Conservation (phyloP, 2,113 vertebrate species). For the Cervus canadensis region DNA sequence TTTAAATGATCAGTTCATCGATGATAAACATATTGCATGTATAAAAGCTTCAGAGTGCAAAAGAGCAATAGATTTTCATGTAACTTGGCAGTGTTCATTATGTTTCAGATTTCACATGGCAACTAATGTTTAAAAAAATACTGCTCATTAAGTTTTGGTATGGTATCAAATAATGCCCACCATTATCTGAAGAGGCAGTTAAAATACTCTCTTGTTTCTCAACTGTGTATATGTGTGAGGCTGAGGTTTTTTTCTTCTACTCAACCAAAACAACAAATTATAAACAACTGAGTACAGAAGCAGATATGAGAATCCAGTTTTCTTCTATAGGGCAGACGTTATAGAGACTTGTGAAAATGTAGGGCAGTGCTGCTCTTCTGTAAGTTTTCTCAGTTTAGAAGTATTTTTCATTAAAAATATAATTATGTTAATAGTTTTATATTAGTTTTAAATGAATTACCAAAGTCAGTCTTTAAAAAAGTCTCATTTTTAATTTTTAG, state of each 20-base stretch:
- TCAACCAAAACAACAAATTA: neutral
- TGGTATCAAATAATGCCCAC: neutral
- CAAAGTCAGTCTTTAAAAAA: neutral
- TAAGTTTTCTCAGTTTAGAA: neutral
- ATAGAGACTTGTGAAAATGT: neutral
- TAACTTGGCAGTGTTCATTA: neutral
- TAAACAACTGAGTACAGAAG: neutral
- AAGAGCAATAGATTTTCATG: neutral
- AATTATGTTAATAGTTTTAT: neutral
- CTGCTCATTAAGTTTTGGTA: neutral
- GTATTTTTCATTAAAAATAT: slow-evolving; percentile 7
- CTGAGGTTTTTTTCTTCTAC: neutral
- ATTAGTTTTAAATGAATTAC: neutral
- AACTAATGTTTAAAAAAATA: neutral
- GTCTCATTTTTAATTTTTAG: neutral
- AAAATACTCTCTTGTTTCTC: neutral
- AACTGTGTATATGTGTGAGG: neutral
- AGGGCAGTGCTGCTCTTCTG: neutral
- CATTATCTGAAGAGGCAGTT: neutral
- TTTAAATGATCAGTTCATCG: neutral
- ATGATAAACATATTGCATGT: neutral
- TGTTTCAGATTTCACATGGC: neutral
- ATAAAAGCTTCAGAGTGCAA: neutral
- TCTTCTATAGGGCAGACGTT: neutral
- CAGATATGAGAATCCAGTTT: neutral